Base-by-base conservation (phyloP, 2,797 vertebrate species). In the Hoplostethus mediterraneus region DNA sequence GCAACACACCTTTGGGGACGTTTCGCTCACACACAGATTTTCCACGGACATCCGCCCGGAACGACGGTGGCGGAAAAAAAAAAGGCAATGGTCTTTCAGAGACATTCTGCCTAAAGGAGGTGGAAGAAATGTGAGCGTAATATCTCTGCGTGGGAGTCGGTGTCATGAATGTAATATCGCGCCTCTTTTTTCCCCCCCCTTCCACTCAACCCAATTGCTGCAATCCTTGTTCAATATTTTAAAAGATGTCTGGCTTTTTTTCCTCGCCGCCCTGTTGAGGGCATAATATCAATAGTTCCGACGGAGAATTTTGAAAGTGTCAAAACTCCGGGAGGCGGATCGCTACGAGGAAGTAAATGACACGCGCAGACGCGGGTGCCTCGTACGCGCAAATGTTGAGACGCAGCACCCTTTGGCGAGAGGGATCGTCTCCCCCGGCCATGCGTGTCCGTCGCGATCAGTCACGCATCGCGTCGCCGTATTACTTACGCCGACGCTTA, bases 111-210 rank as follows among this genome's bases (percentile, higher is more conserved):
- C 89, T 82, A 80, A 83, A 90, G 89, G 88, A 82, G 75, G 74
- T 21, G 80, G 84, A 91, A 90, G 90, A 91, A 91, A 91, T 91
- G 91, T 90, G 91, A 86, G 80, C 6, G 79, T 86, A 91, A 92
- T 92, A 90, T 91, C 84, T 71, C 40, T 17, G 86, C 79, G 86
- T 65, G 75, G 83, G 81, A 88, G 87, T 84, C 54, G 33, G 25
- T 36, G 65, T 60, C 87, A 75, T 87, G 90, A 89, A 87, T 87
- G 87, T 81, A 83, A 91, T 87, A 91, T 90, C 74, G 85, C 25
- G 58, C 53, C 3, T 62, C 40, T 62, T 21, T 21, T 21, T 21
- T 21, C 1, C 21, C 21, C 1, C 21, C 21, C 21, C 31, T 36
- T 47, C 33, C n/a, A 45, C 49, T 47, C 12, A 73, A 80, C 57